Evolutionary conservation across 2,888 invertebrate genomes (phyloP), one percentile per base, ranked within the genome.

Genomic region (Phengaris alcon): DNA sequence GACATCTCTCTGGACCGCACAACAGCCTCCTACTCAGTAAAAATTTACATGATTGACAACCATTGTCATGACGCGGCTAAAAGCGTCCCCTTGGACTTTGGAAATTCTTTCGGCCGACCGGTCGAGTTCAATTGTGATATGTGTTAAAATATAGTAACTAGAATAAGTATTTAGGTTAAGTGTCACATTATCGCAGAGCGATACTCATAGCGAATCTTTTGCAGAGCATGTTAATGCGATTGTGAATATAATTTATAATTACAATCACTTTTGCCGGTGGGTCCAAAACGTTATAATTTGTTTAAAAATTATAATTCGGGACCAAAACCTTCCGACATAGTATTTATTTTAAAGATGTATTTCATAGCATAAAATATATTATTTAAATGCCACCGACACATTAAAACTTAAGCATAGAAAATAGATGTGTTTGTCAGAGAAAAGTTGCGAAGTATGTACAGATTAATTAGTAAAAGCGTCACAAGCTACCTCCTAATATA

Each of bases 1-100:
- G 97, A 87, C 97, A 97, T 87, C 94, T 97, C 81, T 97, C 97
- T 46, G 97, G 97, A 79, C 97, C 97, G 80, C 97, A 97, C 90
- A 97, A 97, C 85, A 97, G 97, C 91, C 94, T 97, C 85, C 94
- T 97, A 78, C 95, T 97, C 83, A 97, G 97, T 89, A 97, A 97
- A 94, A 97, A 97, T 89, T 94, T 97, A 87, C 97, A 97, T 87
- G 97, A 97, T 93, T 95, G 94, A 94, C 93, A 84, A 80, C 82
- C 84, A 86, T 84, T 80, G 77, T 79, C 81, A 35, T 91, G 91
- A 92, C 91, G 90, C 88, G 86, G 80, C 77, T 77, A 68, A 72
- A 78, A 85, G 88, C 89, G 90, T 88, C 84, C 80, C 77, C 83
- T 86, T 87, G 92, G 90, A 92, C 92, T 86, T 86, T 91, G 87